Evolutionary conservation across 2,113 vertebrate genomes (phyloP), one percentile per base, ranked within the genome.

Genomic region (Triplophysa tibetana): DNA sequence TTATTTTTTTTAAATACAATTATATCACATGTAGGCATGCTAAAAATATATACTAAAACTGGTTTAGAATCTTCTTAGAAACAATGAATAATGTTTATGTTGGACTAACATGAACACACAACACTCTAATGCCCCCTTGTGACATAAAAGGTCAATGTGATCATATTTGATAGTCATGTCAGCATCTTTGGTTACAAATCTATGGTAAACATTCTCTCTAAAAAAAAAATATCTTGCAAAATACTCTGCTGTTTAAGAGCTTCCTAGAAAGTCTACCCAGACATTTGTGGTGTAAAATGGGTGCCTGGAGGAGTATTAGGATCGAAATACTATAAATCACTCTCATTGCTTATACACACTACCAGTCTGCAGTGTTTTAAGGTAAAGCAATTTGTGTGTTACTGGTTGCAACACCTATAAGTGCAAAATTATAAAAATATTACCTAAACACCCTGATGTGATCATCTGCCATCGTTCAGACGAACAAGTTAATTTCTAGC

Each of bases 171-270:
- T 54, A 43, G 29, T 50, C n/a, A 13, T 75, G 6, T 66, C 26
- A 33, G 62, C 50, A 17, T 90, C 90, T 92, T 92, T 93, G 90
- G 87, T 82, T 82, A 86, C 8, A 83, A 65, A 66, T 85, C 77
- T 29, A 16, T 45, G 17, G 72, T 41, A 33, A 81, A 8, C n/a
- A 82, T 70, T 24, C n/a, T 77, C 60, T 75, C 41, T 70, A 64
- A 52, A 82, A 64, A 52, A 82, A 73, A 82, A 70, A 83, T 48
- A 80, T 13, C 64, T 63, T 7, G 24, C 67, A n/a, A 24, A 50
- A 41, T 56, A 67, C 43, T 70, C 5, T 70, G 23, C 67, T 56
- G 33, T 8, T 48, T 56, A 5, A 19, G 54, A 64, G 24, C 26
- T 56, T 48, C 75, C 60, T 75, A 66, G 4, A 75, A 10, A 11